Percentiles rank a stretch among this genome's conserved stretches.
Conservation (phyloP, 2,797 vertebrate genomes). For the Meriones psammophilus region DNA sequence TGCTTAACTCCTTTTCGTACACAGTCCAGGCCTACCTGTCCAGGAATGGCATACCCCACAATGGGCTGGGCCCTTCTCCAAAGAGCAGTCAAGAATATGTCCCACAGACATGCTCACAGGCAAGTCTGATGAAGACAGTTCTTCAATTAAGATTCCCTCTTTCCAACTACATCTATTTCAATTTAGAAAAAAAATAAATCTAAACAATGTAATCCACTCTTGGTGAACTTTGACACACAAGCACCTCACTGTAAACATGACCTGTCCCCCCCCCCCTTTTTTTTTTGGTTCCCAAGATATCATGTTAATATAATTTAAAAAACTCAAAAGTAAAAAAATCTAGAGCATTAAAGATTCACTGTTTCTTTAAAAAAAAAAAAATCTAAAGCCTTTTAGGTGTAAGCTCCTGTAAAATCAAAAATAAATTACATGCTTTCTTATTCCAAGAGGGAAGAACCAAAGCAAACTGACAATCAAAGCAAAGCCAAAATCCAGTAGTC, state of each 20-base stretch:
- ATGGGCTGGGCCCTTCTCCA: background rate
- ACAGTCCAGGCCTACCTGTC: background rate
- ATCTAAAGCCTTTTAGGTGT: background rate
- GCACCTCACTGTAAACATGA: background rate
- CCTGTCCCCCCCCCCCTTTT: background rate
- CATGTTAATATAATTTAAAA: background rate
- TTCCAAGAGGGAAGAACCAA: background rate
- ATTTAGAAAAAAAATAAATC: background rate
- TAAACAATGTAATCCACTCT: background rate
- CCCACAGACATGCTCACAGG: background rate
- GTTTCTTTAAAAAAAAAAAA: background rate
- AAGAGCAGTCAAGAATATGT: background rate
- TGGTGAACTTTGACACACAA: background rate
- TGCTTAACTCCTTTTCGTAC: background rate
- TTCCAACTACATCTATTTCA: background rate
- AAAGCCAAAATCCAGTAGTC: background rate
- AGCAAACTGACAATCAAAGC: background rate
- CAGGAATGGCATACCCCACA: background rate
- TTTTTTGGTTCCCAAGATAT: background rate
- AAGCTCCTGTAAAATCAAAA: background rate
- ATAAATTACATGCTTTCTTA: background rate
- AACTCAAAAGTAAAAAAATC: background rate
- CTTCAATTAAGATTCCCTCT: background rate
- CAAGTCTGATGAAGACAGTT: background rate
- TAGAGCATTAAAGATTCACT: background rate